Base-by-base conservation (phyloP, 2,113 vertebrate genomes). In the Pica pica region DNA sequence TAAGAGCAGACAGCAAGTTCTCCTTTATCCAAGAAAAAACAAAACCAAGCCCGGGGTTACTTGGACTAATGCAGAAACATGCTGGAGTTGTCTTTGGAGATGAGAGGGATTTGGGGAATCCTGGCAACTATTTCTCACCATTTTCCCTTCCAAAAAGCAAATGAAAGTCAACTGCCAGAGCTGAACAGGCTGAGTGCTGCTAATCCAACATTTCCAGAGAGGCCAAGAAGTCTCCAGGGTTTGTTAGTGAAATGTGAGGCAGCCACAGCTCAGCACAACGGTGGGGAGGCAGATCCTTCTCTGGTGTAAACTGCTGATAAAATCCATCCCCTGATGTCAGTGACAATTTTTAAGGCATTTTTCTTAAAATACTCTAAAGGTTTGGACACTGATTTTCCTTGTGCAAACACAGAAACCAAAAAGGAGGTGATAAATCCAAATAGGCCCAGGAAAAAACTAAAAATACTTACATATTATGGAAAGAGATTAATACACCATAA, bases 71-170 rank as follows among this genome's bases (percentile, higher is more conserved):
- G 10, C 63, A 83, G 84, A 77, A 86, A 77, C 21, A 41, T 6
- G 35, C 75, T 90, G 60, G 37, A 83, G 50, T 35, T 77, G 76
- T 67, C 88, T 93, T 67, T 93, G 93, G 88, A 85, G 78, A 64
- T 80, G 85, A 94, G 67, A 94, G 68, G 67, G 70, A 69, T 77
- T 22, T 88, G 64, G 80, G 49, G 80, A 94, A 91, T 78, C 35
- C 86, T 84, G 69, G 57, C 80, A 94, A 76, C 33, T 23, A 7
- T 87, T 93, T 73, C 89, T 92, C 5, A 1, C 52, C 86, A n/a
- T 90, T 80, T 87, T 83, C 39, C 39, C 50, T 77, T 92, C 80
- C 89, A 87, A 94, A 93, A 74, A 92, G 56, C 60, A 89, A 94
- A 81, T 41, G 30, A 90, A 94, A 95, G 64, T 52, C 68, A 87